Evolutionary conservation across 2,888 invertebrate species (phyloP), one percentile per base, ranked within the genome.

Genomic region (Erebia palarica): DNA sequence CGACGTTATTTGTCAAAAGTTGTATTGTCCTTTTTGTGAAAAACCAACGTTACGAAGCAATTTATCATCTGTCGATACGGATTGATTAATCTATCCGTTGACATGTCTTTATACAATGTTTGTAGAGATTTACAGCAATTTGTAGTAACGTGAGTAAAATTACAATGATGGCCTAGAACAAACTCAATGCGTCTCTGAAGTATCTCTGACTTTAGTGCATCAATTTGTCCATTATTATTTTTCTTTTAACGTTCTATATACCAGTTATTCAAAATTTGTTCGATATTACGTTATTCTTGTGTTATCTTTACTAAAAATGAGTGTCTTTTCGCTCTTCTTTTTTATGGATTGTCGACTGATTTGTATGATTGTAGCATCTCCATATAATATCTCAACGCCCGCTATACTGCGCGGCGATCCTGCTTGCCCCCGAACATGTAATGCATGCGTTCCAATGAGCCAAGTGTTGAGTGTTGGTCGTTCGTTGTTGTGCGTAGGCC

Each of bases 381-480:
- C 0, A 13, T 14, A 21, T 61, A 18, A 44, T 44, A 16, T 18
- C 16, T 11, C 10, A 60, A 61, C 11, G n/a, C 18, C 44, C 18
- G 16, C 13, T 49, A 49, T 7, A 49, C 11, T 49, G 14, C 1
- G 63, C 13, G 47, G 47, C 13, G 47, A 44, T 21, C 42, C 47
- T 14, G 63, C 63, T 63, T 63, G 63, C 63, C 47, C 21, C 61
- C 61, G 5, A 21, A 49, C 3, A n/a, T 47, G 4, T 55, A 58
- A 21, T 74, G 75, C 75, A 74, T 74, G 73, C 66, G 60, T 73
- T 85, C 82, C 81, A 84, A 79, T 80, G 81, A 80, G 77, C 81
- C 79, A 75, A 57, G 73, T 65, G 71, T 74, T 66, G 68, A 68
- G 63, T 73, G 66, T 77, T 73, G 76, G 75, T 69, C 76, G 76